A percentile compares a stretch with the other conserved stretches of the same genome.
Conservation (phyloP, 2,797 vertebrate species). For the Macroramphosus scolopax region DNA sequence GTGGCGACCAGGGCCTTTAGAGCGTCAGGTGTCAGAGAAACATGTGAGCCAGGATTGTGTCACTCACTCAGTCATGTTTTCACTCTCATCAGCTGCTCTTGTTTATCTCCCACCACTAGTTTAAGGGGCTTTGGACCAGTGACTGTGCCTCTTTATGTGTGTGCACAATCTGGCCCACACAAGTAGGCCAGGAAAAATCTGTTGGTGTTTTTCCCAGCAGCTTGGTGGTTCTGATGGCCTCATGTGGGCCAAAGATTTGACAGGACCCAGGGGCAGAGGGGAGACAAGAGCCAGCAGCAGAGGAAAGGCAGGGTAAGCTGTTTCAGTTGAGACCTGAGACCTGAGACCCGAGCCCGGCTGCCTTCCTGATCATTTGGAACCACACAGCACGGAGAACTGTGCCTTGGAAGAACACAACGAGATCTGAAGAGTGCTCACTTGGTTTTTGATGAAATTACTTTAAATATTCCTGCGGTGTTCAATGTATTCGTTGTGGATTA, state of each 20-base stretch:
- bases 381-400: slow-evolving; percentile 15
- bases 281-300: slow-evolving; percentile 51
- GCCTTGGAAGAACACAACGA: slow-evolving; percentile 26
- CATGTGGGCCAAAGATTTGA: slow-evolving; percentile 49
- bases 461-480: slow-evolving; percentile 19
- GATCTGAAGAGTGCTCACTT: slow-evolving; percentile 22
- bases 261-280: slow-evolving; percentile 48
- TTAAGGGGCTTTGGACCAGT: slow-evolving; percentile 39
- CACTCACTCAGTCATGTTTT: slow-evolving; percentile 44
- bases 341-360: slow-evolving; percentile 36
- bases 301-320: slow-evolving; percentile 31
- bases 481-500: too few relatives aligned
- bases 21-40: slow-evolving; percentile 56
- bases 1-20: slow-evolving; percentile 42
- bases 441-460: slow-evolving; percentile 29
- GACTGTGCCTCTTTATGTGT: slow-evolving; percentile 17
- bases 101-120: slow-evolving; percentile 49
- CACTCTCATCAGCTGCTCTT: slow-evolving; percentile 56
- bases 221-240: slow-evolving; percentile 42
- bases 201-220: slow-evolving; percentile 53
- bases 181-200: slow-evolving; percentile 43
- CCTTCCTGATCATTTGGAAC: slow-evolving; percentile 32
- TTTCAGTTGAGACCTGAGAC: slow-evolving; percentile 42
- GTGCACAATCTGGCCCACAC: slow-evolving; percentile 31
- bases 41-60: slow-evolving; percentile 40